Conservation (phyloP, 2,113 vertebrate genomes). For the Octodon degus region DNA sequence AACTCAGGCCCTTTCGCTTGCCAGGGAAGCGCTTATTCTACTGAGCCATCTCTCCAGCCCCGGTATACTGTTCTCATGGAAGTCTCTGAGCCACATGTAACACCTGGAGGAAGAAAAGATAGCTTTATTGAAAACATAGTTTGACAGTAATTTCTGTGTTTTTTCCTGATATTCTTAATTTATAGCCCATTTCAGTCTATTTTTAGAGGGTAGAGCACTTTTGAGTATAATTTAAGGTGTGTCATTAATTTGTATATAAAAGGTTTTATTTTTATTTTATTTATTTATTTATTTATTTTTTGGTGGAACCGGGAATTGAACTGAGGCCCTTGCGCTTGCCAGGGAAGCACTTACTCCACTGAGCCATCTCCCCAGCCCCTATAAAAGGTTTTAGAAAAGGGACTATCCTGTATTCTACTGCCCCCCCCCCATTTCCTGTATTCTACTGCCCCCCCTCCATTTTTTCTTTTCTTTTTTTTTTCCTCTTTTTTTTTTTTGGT, state of each 20-base stretch:
- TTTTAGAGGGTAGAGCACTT: not conserved
- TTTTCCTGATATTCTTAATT: not conserved
- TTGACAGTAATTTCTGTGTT: not conserved
- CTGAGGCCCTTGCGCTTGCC: too few species aligned
- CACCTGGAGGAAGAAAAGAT: conserved; percentile 51
- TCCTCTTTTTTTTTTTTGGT: too few species aligned
- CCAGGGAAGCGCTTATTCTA: too few species aligned
- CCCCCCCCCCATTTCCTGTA: not conserved
- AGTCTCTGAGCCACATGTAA: conserved; percentile 39
- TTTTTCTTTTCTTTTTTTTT: not conserved
- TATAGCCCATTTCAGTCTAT: not conserved
- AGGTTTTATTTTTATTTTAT: too few species aligned
- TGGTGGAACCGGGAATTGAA: too few species aligned
- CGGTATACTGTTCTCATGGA: conserved; percentile 39
- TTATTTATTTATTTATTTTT: too few species aligned
- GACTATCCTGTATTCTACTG: not conserved
- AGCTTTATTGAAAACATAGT: not conserved
- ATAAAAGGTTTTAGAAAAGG: not conserved
- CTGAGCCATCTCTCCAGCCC: too few species aligned
- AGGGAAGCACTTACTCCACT: too few species aligned
- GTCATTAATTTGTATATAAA: not conserved
- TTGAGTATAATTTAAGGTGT: not conserved
- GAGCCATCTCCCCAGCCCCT: not conserved
- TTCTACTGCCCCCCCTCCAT: not conserved
- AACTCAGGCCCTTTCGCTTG: too few species aligned